These are phyloP conservation scores for Percopsis omiscomaycus DNA, from an alignment of 2,797 vertebrate genomes.

Conservation along the genomic window DNA sequence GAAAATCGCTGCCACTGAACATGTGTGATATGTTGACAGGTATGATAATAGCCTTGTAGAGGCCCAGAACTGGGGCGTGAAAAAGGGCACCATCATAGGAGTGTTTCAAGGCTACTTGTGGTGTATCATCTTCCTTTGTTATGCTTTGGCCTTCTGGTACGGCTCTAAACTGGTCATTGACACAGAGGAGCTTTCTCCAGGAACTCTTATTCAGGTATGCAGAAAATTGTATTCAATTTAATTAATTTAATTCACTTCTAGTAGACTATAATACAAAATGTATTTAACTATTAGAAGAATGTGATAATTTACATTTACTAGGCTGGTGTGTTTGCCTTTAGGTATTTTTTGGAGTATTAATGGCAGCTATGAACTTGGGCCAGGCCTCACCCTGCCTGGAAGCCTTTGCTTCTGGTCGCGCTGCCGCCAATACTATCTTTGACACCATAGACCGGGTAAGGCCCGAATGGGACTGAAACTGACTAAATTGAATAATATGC, in stretches of 20 bases:
- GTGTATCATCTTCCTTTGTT: conserved; percentile 82
- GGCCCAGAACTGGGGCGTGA: conserved; percentile 81
- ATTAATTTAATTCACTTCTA: not conserved
- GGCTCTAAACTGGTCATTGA: conserved; percentile 81
- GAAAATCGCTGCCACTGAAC: not conserved
- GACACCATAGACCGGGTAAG: conserved; percentile 81
- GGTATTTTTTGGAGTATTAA: conserved; percentile 85
- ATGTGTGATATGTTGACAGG: conserved; percentile 48
- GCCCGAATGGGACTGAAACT: not conserved
- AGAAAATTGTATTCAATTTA: not conserved
- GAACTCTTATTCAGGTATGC: conserved; percentile 78
- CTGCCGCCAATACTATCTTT: conserved; percentile 81
- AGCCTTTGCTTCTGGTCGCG: conserved; percentile 80
- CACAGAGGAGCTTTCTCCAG: conserved; percentile 78
- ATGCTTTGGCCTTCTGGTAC: conserved; percentile 83
- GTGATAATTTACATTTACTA: not conserved
- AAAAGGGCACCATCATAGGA: conserved; percentile 76
- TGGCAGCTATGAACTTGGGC: conserved; percentile 79
- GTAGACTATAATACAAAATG: not conserved
- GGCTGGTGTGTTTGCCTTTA: conserved; percentile 36
- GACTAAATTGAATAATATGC: not conserved
- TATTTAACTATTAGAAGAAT: not conserved
- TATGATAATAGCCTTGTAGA: conserved; percentile 79
- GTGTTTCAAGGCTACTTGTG: conserved; percentile 81
- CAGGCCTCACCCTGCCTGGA: conserved; percentile 81